Base-by-base conservation (phyloP, 2,888 invertebrate species). In the Dynastes grantii region DNA sequence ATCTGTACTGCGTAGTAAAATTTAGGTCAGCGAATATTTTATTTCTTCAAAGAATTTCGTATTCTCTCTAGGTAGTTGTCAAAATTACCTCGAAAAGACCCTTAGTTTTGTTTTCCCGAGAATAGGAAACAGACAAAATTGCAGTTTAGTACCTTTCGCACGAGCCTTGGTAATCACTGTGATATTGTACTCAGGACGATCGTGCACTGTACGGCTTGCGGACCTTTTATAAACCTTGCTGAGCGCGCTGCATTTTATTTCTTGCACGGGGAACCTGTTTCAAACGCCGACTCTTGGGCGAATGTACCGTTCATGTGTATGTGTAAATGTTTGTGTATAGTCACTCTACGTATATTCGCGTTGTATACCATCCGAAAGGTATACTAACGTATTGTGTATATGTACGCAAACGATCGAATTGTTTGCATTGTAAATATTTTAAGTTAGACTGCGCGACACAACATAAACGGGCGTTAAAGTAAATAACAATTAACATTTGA, bases 111-210 rank as follows among this genome's bases (percentile, higher is more conserved):
- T 78, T 78, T 76, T 70, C 78, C 78, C 73, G 22, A 63, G 58
- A 32, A 73, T 58, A 45, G 58, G 58, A 61, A 29, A 73, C 78
- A 80, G 81, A 78, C 80, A 80, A 80, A 80, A 83, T 83, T 80
- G 83, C 85, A 84, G 84, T 85, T 85, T 84, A 84, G 84, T 84
- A 84, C 83, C 84, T 83, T 83, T 83, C 82, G 84, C 85, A 86
- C 86, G 85, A 85, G 84, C 84, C 82, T 81, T 85, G 85, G 85
- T 86, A 86, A 86, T 86, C 86, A 85, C 85, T 83, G 85, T 81
- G 83, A 85, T 85, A 85, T 85, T 85, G 85, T 84, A 83, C 84
- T 84, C 85, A 81, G 84, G 82, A 81, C 84, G 80, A 78, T 81
- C 81, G 79, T 79, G 76, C 70, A 73, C 49, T 80, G 81, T 78